These are phyloP conservation scores for Melanostoma mellinum DNA, from an alignment of 2,888 invertebrate genomes.

Conservation along the genomic window DNA sequence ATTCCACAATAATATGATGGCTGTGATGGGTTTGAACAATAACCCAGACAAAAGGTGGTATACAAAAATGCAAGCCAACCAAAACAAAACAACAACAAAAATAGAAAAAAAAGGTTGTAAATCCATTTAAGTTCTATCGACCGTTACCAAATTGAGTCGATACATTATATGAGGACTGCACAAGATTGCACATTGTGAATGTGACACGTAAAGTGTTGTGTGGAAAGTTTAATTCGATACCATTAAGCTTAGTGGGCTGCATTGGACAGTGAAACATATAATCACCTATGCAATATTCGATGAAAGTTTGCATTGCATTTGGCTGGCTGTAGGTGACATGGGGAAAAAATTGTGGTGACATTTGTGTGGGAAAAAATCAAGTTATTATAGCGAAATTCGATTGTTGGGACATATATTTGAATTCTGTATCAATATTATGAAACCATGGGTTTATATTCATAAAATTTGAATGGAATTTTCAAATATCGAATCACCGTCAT, in stretches of 20 bases:
- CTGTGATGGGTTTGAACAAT: slow-evolving; percentile 11
- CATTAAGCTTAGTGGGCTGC: slow-evolving; percentile 26
- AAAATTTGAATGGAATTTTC: neutral
- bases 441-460: neutral
- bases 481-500: too few species aligned
- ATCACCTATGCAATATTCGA: slow-evolving; percentile 29
- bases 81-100: slow-evolving; percentile 1
- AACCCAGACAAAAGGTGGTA: slow-evolving; percentile 29
- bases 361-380: slow-evolving; percentile 23
- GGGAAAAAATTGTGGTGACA: slow-evolving; percentile 13
- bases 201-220: slow-evolving; percentile 1
- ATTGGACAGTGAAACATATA: slow-evolving; percentile 31
- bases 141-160: slow-evolving; percentile 33
- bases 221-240: slow-evolving; percentile 35
- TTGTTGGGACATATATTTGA: slow-evolving; percentile 13
- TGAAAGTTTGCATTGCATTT: slow-evolving; percentile 2
- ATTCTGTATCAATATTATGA: neutral
- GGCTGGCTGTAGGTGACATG: neutral
- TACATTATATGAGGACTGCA: slow-evolving; percentile 39
- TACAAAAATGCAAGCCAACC: neutral
- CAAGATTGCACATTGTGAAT: slow-evolving; percentile 30
- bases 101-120: slow-evolving; percentile 12
- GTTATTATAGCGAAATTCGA: slow-evolving; percentile 19
- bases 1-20: slow-evolving; percentile 21
- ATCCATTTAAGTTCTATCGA: slow-evolving; percentile 44